Base-by-base conservation (phyloP, 2,888 invertebrate species). In the Leptinotarsa tumamoca region DNA sequence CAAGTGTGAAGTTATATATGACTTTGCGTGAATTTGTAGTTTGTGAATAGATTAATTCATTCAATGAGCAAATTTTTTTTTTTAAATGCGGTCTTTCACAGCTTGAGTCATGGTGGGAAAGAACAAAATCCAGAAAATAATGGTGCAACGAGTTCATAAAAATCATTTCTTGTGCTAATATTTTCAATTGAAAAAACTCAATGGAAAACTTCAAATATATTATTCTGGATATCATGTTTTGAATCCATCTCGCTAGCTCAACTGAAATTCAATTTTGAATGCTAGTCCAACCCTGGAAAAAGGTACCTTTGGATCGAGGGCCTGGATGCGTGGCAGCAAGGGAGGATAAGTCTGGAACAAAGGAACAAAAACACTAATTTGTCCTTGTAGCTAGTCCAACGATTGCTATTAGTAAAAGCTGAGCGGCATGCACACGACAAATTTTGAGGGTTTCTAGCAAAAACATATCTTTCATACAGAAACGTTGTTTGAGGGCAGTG, bases 311-410 rank as follows among this genome's bases (percentile, higher is more conserved):
- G 83, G 84, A 84, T 83, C 85, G 85, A 81, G 87, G 86, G 80
- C 87, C 87, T 82, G 86, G 87, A 84, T 87, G 87, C 86, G 87
- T 87, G 83, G 87, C 86, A 83, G 87, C 87, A 83, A 87, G 87
- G 84, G 87, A 86, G 84, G 87, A 86, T 83, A 87, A 84, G 87
- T 88, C 88, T 88, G 88, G 85, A 88, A 88, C 87, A 87, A 83
- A 88, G 84, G 85, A 86, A 87, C 83, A 85, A 86, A 86, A 84
- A 86, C 85, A 86, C 86, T 86, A 86, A 85, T 85, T 85, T 84
- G 84, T 84, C 83, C 83, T 83, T 78, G 83, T 83, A 83, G 81
- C 82, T 82, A 80, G 79, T 82, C 82, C 82, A 82, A 82, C 82
- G 82, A 84, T 82, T 82, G 83, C 82, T 82, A 82, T 82, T 81